Conservation (phyloP, 2,797 vertebrate species). For the Poeciliopsis paucimaculata region DNA sequence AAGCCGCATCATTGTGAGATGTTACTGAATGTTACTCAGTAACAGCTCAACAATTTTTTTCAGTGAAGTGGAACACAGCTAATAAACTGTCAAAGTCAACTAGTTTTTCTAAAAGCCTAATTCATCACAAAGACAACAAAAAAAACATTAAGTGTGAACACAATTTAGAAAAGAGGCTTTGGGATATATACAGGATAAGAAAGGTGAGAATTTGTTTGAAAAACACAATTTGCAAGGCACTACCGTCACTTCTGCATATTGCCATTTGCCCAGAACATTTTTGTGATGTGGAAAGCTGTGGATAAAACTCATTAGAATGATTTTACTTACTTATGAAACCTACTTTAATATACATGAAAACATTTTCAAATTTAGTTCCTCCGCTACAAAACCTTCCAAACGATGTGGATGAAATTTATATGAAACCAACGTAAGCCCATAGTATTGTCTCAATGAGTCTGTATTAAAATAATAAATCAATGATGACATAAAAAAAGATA, state of each 20-base stretch:
- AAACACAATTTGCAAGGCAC: neutral
- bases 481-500: neutral
- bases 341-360: neutral
- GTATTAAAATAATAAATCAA: neutral
- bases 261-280: neutral
- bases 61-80: neutral
- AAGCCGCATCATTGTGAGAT: neutral
- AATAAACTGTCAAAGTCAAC: neutral
- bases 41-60: too few species aligned
- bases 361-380: neutral
- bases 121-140: constrained; percentile 13
- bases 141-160: constrained; percentile 14
- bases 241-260: too few species aligned
- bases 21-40: too few species aligned
- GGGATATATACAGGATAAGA: constrained; percentile 15
- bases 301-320: neutral
- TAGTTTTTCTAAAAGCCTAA: neutral
- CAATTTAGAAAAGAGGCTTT: neutral
- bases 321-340: neutral
- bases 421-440: neutral
- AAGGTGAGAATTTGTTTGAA: constrained; percentile 26
- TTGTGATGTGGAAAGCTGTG: neutral
- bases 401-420: neutral
- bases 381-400: neutral
- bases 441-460: neutral